These are phyloP conservation scores for Ctenoplectra terminalis DNA, from an alignment of 1,140 invertebrate genomes.

Conservation along the genomic window DNA sequence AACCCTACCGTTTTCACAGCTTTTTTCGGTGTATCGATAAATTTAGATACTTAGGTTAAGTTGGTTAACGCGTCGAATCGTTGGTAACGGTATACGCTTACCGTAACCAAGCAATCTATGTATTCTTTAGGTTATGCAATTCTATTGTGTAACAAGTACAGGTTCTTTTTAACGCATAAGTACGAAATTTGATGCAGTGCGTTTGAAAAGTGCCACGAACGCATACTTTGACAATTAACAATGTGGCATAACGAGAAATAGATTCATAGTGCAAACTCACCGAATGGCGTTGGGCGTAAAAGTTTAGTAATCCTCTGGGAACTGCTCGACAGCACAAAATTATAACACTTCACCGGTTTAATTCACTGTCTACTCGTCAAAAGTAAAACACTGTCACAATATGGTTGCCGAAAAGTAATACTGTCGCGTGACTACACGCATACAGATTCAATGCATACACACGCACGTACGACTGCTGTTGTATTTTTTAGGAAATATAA, in stretches of 20 bases:
- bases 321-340: background rate
- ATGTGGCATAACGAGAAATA: background rate
- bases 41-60: background rate
- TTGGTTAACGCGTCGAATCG: background rate
- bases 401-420: background rate
- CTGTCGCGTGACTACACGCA: background rate
- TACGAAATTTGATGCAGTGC: background rate
- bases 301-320: background rate
- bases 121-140: background rate
- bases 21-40: background rate
- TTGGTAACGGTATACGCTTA: too few relatives aligned
- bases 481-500: background rate
- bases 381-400: background rate
- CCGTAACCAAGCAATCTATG: background rate
- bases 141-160: too few relatives aligned
- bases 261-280: background rate
- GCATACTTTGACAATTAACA: background rate
- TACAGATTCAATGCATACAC: accelerated
- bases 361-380: background rate
- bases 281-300: background rate
- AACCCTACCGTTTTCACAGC: background rate
- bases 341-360: background rate
- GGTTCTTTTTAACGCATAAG: background rate
- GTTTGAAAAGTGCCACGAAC: background rate
- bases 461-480: too few relatives aligned